Evolutionary conservation across 2,888 invertebrate species (phyloP).

Genomic region (Argyresthia albistria): DNA sequence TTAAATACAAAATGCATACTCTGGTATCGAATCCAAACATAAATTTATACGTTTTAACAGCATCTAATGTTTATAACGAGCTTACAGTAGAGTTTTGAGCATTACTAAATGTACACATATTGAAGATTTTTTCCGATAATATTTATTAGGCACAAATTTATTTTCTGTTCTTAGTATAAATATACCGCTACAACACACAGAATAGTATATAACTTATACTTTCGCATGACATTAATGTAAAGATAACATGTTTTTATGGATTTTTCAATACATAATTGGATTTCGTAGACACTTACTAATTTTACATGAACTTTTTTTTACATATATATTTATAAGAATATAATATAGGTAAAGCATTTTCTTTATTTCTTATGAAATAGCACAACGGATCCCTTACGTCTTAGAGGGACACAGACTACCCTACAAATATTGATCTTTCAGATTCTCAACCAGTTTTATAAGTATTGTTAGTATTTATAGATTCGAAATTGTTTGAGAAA

Average conservation of each 20-base stretch:
- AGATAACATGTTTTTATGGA: conserved; percentile 46
- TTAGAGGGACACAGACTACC: conserved; percentile 57
- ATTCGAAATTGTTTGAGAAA: too few relatives aligned
- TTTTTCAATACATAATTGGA: conserved; percentile 37
- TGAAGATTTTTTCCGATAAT: conserved; percentile 26
- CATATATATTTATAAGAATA: conserved; percentile 72
- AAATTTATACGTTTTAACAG: conserved; percentile 41
- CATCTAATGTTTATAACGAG: conserved; percentile 57
- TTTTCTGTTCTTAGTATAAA: conserved; percentile 23
- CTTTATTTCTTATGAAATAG: conserved; percentile 45
- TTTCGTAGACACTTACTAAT: conserved; percentile 67
- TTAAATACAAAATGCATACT: conserved; percentile 4
- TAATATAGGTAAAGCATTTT: conserved; percentile 69
- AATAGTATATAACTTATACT: conserved; percentile 35
- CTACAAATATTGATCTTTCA: conserved; percentile 45
- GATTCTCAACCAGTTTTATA: conserved; percentile 18
- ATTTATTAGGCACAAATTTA: conserved; percentile 65
- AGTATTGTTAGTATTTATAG: too few relatives aligned
- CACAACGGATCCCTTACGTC: conserved; percentile 58
- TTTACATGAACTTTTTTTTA: conserved; percentile 57
- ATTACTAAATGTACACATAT: conserved; percentile 51
- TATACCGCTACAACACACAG: conserved; percentile 53
- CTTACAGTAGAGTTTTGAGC: conserved; percentile 63
- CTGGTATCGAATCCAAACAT: conserved; percentile 7
- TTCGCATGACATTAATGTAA: conserved; percentile 32